phyloP scores from a whole-genome alignment of 1,140 invertebrate genomes.

The Phenacoccus solenopsis region DNA sequence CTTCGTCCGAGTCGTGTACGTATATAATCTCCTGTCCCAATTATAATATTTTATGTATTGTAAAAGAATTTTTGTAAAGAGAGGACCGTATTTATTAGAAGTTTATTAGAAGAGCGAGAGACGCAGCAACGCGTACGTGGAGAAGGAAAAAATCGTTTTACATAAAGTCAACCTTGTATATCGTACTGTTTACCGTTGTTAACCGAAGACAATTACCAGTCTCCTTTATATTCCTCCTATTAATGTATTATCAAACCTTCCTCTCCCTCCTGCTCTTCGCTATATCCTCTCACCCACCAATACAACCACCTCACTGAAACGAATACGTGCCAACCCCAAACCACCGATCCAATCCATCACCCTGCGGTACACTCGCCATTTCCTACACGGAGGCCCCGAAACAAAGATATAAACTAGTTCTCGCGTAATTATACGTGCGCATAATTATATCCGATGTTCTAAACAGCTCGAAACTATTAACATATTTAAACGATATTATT shows the following conservation, averaged over 20 bases:
- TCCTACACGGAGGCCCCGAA: neutral
- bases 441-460: neutral
- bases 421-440: slow-evolving; percentile 9
- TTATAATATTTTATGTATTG: slow-evolving; percentile 16
- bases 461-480: slow-evolving; percentile 9
- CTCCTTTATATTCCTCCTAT: neutral
- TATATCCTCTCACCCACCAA: no score
- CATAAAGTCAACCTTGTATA: neutral
- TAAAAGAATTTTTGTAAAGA: slow-evolving; percentile 5
- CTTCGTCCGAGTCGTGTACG: neutral
- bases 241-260: neutral
- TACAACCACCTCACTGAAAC: no score
- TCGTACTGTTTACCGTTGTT: neutral
- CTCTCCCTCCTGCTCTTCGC: no score
- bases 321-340: no score
- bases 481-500: slow-evolving; percentile 18
- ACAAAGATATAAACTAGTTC: neutral
- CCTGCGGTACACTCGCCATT: neutral
- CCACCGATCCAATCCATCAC: neutral
- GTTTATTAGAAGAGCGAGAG: neutral
- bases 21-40: slow-evolving; percentile 10
- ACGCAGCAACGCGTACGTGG: neutral
- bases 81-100: slow-evolving; percentile 9
- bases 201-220: neutral
- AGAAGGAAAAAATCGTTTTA: neutral